Base-by-base conservation (phyloP, 2,113 vertebrate genomes). In the Pterocles burchelli region DNA sequence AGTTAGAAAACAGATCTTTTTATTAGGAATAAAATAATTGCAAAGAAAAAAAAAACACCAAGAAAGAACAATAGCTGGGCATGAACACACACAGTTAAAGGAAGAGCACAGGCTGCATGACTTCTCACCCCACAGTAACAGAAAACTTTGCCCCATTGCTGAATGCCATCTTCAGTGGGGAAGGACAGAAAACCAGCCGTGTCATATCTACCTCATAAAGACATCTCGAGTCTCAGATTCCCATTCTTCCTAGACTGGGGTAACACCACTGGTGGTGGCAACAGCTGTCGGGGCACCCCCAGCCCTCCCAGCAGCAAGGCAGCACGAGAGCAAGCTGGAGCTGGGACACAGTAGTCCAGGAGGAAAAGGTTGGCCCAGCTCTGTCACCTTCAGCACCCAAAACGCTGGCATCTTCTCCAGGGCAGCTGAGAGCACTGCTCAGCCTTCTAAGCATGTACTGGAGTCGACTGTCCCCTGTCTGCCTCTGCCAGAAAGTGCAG, bases 1-100 rank as follows among this genome's bases (percentile, higher is more conserved):
- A 75, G 62, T 67, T 97, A 97, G 66, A 96, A 97, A 97, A 91
- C 79, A 71, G 46, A 66, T 85, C 29, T 90, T 86, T 96, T 97
- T 97, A 96, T 97, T 97, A 86, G 77, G 77, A 91, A 95, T 36
- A 90, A 92, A 94, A 93, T 55, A 13, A 86, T 84, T 1, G 3
- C 0, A 0, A 7, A 7, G 16, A 5, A 31, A 78, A 88, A 8
- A 13, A 58, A 61, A 24, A 18, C 54, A 79, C 48, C 41, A 14
- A 31, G 65, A 87, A 79, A 76, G 18, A 70, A 89, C 31, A 76
- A 46, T 4, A 89, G 62, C 81, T 70, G 54, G 24, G 55, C 63
- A 85, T 7, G 18, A 80, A 82, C 29, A 93, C 29, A 43, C 7
- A 63, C 1, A 59, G 38, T 59, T 84, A 89, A 88, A 91, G 45